Base-by-base conservation (phyloP, 2,113 vertebrate species). In the Ondatra zibethicus region DNA sequence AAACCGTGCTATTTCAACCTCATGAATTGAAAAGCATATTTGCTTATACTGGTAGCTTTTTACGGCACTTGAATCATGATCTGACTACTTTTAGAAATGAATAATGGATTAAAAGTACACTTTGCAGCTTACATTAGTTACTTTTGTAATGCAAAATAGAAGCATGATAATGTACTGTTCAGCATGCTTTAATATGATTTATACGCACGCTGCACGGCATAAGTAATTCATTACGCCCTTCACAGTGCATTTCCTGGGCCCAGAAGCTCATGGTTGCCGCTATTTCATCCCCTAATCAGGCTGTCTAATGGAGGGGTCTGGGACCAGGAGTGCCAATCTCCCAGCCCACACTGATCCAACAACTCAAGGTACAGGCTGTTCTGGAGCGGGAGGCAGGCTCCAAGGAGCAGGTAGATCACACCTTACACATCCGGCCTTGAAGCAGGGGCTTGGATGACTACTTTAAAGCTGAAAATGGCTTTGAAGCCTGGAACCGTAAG, bases 211-310 rank as follows among this genome's bases (percentile, higher is more conserved):
- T 93, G 95, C 89, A 76, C 84, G 84, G 91, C 95, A 73, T 97
- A 97, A 98, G 97, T 98, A 97, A 98, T 97, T 97, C 97, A 97
- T 97, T 97, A 97, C 10, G 96, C 93, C 97, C 95, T 97, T 98
- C 97, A 97, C 97, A 96, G 94, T 93, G 88, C 97, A 97, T 98
- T 97, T 97, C 97, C 97, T 97, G 94, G 84, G 92, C n/a, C 73
- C 87, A 93, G 95, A 96, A 97, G 95, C 95, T 96, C 76, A 31
- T 85, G 91, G 89, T 95, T 97, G 89, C 91, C 70, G 86, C 93
- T 73, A 93, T 94, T 97, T 97, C 97, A 96, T 96, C 85, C 95
- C 87, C 86, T 97, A 91, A 95, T 96, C 96, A 81, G 96, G 78
- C 88, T 96, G 91, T 92, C 97, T 98, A 89, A 90, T 91, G 93